These are phyloP conservation scores for Hipparchia sbordonii DNA, from an alignment of 2,888 invertebrate species.

Conservation along the genomic window DNA sequence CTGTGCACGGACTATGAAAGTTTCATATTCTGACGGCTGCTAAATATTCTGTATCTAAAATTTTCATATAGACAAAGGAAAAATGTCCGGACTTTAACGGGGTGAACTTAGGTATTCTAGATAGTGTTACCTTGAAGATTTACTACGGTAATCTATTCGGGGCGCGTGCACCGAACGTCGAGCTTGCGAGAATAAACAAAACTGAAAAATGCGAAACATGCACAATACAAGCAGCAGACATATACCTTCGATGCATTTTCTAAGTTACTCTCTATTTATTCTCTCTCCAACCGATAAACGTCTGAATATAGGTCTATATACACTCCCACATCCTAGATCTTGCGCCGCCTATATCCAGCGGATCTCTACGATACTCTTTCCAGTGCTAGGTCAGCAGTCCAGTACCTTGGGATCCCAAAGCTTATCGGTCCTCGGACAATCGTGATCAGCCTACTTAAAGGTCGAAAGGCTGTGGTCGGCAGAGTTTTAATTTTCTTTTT, in stretches of 20 bases:
- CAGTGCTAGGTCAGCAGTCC: no score
- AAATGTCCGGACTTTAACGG: not conserved
- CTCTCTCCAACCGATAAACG: no score
- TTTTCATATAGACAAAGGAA: not conserved
- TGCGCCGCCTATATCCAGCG: no score
- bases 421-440: no score
- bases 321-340: no score
- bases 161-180: constrained; percentile 15
- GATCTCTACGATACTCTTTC: no score
- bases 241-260: not conserved
- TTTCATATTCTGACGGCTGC: constrained; percentile 2
- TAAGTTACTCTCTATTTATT: no score
- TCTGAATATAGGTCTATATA: no score
- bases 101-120: not conserved
- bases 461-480: no score
- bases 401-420: no score
- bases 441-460: no score
- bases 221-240: not conserved
- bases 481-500: no score
- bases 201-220: constrained; percentile 9
- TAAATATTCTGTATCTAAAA: not conserved
- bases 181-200: constrained; percentile 18
- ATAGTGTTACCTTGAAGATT: constrained; percentile 19
- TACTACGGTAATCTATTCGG: constrained; percentile 19
- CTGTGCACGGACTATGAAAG: not conserved